Base-by-base conservation (phyloP, 2,797 vertebrate species). In the Apogon hyalosoma region DNA sequence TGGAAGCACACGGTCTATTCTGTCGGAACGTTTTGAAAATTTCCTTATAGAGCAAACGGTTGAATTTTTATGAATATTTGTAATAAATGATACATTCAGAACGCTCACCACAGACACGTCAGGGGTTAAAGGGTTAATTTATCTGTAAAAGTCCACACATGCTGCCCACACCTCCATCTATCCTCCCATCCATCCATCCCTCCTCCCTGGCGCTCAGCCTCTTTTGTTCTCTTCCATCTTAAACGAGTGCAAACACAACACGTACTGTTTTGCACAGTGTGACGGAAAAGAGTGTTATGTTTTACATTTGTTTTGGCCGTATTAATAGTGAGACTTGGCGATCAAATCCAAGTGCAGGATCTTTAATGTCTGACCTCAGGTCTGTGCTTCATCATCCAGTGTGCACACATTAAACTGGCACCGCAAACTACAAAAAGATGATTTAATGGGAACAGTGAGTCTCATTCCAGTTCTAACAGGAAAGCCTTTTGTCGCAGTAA, bases 371-470 rank as follows among this genome's bases (percentile, higher is more conserved):
- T 15, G 38, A 19, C 42, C 18, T 15, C 1, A 1, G 1, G 52
- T 15, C 41, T 24, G 1, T 33, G 19, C 36, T 21, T 4, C 42
- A 1, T 31, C 0, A 47, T 39, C 42, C 2, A 42, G 15, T 11
- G 13, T 9, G 7, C 39, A 36, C 46, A 36, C 42, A 42, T 24
- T 24, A 24, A 24, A 56, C 12, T 3, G 24, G 15, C 49, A 54
- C 58, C 38, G 51, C 1, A 60, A 56, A 59, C 53, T 21, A 28
- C 54, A 45, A 42, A 38, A 58, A 19, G 12, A 11, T 48, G 18
- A 21, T 68, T 68, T 74, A 57, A 71, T 51, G 46, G 49, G 62
- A 63, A 0, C 45, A 0, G 42, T 6, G 13, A 15, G 66, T 61
- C 28, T 12, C 52, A 15, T 53, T 70, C 0, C 15, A 54, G 39